Evolutionary conservation across 2,113 vertebrate genomes (phyloP).

Genomic region (Chelonoidis abingdonii): DNA sequence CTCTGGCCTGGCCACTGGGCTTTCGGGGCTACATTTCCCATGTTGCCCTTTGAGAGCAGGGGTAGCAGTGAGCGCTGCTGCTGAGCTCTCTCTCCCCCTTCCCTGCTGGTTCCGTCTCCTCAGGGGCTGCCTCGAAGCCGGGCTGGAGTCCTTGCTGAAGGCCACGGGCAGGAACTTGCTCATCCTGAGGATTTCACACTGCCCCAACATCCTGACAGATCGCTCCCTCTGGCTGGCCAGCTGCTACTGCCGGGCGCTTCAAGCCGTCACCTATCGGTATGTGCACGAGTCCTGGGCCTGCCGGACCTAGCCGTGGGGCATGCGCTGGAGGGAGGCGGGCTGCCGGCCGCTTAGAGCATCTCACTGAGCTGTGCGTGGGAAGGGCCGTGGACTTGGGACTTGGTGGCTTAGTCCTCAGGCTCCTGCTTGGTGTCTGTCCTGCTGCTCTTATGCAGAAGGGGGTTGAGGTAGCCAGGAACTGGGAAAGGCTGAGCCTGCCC

Average conservation of each 20-base stretch:
- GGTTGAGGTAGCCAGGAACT: neutral
- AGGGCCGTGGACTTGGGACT: neutral
- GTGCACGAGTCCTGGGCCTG: neutral
- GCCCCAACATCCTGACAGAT: constrained; percentile 97
- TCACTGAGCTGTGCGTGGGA: neutral
- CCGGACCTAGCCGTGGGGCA: rapidly evolving
- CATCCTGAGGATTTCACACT: constrained; percentile 97
- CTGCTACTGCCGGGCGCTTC: constrained; percentile 97
- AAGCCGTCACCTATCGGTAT: constrained; percentile 97
- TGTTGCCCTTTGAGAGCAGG: rapidly evolving
- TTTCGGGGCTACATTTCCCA: neutral
- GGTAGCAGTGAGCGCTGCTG: rapidly evolving
- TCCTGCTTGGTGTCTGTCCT: neutral
- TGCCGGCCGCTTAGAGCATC: neutral
- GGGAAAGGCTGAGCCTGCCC: neutral
- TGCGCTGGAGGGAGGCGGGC: no score
- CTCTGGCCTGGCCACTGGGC: neutral
- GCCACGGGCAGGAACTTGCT: constrained; percentile 94
- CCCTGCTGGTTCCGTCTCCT: neutral
- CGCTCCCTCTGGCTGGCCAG: constrained; percentile 99
- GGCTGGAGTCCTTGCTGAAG: constrained; percentile 95
- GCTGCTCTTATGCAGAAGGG: neutral
- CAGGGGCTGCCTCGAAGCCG: constrained; percentile 96
- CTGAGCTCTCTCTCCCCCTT: rapidly evolving
- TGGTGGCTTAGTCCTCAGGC: neutral